A percentile compares a stretch with the other conserved stretches of the same genome.
Evolutionary conservation across 2,113 vertebrate species (phyloP).

Genomic region (Rhombomys opimus): DNA sequence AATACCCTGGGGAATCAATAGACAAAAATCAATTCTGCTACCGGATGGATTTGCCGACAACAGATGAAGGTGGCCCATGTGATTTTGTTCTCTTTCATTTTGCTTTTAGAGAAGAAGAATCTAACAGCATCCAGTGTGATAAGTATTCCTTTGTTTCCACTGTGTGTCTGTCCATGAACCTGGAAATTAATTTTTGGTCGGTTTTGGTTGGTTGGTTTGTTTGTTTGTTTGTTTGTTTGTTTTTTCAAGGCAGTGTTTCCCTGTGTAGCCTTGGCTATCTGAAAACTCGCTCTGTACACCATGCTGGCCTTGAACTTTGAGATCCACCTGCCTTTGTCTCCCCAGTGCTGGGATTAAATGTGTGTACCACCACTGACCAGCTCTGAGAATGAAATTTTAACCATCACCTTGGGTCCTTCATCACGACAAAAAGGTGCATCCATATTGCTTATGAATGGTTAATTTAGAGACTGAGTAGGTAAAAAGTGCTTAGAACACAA

Average conservation of each 20-base stretch:
- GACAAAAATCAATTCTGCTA: neutral
- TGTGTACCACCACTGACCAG: neutral
- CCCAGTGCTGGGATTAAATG: neutral
- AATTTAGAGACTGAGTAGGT: neutral
- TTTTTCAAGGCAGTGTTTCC: neutral
- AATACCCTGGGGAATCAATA: neutral
- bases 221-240: neutral
- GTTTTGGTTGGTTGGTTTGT: no score
- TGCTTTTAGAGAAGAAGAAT: conserved; percentile 46
- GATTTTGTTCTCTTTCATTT: conserved; percentile 12
- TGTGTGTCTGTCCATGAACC: neutral
- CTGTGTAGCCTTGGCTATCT: neutral
- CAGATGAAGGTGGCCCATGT: neutral
- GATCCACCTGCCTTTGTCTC: neutral
- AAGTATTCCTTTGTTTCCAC: neutral
- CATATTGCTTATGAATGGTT: neutral
- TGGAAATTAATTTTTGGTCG: neutral
- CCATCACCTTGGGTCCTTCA: neutral
- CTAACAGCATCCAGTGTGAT: neutral
- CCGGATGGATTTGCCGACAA: neutral
- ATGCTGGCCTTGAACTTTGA: neutral
- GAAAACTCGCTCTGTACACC: neutral
- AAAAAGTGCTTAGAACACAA: neutral
- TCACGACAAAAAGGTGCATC: neutral
- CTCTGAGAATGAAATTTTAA: conserved; percentile 52